Percentiles rank a stretch among this genome's conserved stretches.
phyloP scores from a whole-genome alignment of 2,797 vertebrate species.

The Hydrophis major region DNA sequence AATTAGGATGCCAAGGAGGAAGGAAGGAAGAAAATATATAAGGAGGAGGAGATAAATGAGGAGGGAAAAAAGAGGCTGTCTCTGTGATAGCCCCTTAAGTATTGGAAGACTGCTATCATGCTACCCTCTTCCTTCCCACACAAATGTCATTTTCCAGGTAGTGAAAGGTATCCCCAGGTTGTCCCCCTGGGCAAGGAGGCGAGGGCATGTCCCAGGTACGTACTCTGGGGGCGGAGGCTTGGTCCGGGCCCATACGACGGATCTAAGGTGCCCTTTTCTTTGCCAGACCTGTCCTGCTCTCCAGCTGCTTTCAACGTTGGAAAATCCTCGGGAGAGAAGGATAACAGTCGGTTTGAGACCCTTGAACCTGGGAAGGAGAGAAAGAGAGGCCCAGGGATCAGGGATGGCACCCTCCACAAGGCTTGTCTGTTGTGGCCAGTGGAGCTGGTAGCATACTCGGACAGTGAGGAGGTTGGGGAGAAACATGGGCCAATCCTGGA shows the following conservation, averaged over 20 bases:
- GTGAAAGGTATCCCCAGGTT: too few species aligned
- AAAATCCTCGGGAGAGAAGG: slow-evolving; percentile 99
- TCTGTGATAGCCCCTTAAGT: too few species aligned
- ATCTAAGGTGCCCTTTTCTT: slow-evolving; percentile 99
- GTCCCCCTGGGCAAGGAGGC: background rate
- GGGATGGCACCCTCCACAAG: background rate
- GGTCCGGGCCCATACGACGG: slow-evolving; percentile 96
- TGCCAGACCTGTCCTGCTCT: slow-evolving; percentile 99
- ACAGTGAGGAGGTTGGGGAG: too few species aligned
- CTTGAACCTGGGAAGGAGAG: slow-evolving; percentile 87
- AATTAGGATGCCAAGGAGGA: too few species aligned
- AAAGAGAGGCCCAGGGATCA: background rate
- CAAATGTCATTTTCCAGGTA: background rate
- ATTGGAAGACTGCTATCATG: too few species aligned
- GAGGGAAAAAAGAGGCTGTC: background rate
- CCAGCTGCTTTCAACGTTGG: slow-evolving; percentile 99
- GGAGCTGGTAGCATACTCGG: too few species aligned
- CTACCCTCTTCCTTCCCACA: too few species aligned
- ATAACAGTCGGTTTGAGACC: slow-evolving; percentile 99
- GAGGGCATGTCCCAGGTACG: slow-evolving; percentile 35
- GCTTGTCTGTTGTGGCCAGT: background rate
- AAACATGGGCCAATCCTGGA: too few species aligned
- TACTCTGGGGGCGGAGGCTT: slow-evolving; percentile 87
- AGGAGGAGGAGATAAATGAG: background rate
- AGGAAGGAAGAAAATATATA: background rate